Base-by-base conservation (phyloP, 1,140 invertebrate species). In the Drosophila saltans region DNA sequence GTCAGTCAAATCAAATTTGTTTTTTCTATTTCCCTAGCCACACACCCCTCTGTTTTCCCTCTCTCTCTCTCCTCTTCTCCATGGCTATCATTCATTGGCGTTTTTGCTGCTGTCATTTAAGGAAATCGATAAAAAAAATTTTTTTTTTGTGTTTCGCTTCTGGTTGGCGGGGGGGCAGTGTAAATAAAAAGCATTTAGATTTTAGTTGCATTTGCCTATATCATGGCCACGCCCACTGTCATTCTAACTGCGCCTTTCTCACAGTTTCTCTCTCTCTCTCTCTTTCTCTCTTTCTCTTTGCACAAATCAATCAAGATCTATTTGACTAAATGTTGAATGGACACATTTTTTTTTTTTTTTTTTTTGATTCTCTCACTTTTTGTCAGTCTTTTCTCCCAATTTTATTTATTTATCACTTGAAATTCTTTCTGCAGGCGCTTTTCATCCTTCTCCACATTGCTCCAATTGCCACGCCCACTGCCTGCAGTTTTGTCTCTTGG, bases 1-100 rank as follows among this genome's bases (percentile, higher is more conserved):
- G 82, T 85, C 83, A 76, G 83, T 85, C 83, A 82, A 74, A 83
- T 88, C 76, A 76, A 88, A 82, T 82, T 85, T 82, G 80, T 70
- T 76, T 66, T 75, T 52, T 48, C 6, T 24, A 16, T 36, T 36
- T 4, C 3, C 33, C 3, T 36, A 6, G 33, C 33, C 33, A 36
- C 33, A 36, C 3, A 36, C 33, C 33, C 6, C 33, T 36, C 33
- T 36, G 6, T 48, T 24, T 16, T 8, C 16, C 16, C 45, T 24
- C 45, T 52, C 45, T 48, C 21, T 21, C 43, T 45, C 33, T 33
- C 33, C 2, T 16, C 16, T 16, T 11, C 28, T 10, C 26, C 16
- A 6, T 60, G 26, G 30, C 30, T 72, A 40, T 64, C 33, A 39
- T 72, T 64, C 71, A 70, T 75, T 86, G 78, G 78, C 74, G 85